phyloP scores from a whole-genome alignment of 1,140 invertebrate genomes.

The Ditylenchus dipsaci region DNA sequence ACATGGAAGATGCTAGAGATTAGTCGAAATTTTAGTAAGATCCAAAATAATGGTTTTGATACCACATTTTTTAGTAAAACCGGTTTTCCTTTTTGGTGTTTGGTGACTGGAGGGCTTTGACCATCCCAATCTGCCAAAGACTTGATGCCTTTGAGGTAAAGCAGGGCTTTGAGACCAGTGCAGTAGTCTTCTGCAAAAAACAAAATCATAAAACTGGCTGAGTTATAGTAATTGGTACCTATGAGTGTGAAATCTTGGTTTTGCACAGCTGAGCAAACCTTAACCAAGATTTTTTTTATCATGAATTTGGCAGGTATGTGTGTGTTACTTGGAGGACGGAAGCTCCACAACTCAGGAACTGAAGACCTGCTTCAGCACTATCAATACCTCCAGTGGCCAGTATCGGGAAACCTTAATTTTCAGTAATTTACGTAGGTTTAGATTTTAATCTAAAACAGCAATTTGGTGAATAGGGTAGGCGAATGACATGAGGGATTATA shows the following conservation, averaged over 20 bases:
- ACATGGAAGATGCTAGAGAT: conserved; percentile 70
- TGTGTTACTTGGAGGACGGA: conserved; percentile 76
- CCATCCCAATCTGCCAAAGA: conserved; percentile 76
- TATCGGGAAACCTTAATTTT: conserved; percentile 71
- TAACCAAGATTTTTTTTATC: conserved; percentile 6
- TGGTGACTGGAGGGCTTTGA: conserved; percentile 80
- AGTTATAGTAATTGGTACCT: conserved; percentile 58
- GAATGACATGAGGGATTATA: neutral
- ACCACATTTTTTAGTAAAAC: conserved; percentile 67
- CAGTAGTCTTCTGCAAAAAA: conserved; percentile 69
- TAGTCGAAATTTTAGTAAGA: neutral
- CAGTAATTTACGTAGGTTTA: too few relatives aligned
- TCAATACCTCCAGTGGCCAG: conserved; percentile 91
- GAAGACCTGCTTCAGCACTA: conserved; percentile 83
- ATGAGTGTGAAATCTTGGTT: conserved; percentile 73
- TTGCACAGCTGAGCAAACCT: conserved; percentile 91
- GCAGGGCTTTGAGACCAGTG: conserved; percentile 78
- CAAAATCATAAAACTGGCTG: neutral
- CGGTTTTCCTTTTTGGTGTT: conserved; percentile 86
- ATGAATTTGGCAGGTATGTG: conserved; percentile 16
- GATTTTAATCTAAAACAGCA: conserved; percentile 68
- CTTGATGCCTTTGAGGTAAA: conserved; percentile 74
- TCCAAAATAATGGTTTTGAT: neutral
- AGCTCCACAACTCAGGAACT: conserved; percentile 86
- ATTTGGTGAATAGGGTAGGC: neutral